Percentiles rank a stretch among this genome's conserved stretches.
Evolutionary conservation across 2,888 invertebrate genomes (phyloP).

Genomic region (Lysandra bellargus): DNA sequence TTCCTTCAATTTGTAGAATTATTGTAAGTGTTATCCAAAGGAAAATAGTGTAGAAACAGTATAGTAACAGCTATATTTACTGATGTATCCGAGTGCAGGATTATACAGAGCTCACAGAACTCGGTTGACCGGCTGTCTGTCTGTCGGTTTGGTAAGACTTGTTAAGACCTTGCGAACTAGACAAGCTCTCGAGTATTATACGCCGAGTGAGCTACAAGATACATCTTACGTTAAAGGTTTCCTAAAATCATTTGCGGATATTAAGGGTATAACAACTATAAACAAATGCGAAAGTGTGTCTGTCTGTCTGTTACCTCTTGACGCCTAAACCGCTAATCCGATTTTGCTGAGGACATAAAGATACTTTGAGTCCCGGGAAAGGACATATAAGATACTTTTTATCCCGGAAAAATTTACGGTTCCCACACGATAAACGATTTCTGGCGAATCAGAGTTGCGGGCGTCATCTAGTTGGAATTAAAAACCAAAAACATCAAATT

Average conservation of each 20-base stretch:
- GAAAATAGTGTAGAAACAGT: neutral
- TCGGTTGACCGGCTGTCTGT: neutral
- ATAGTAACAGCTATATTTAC: neutral
- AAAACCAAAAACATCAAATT: neutral
- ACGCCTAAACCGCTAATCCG: no score
- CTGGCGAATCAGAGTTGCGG: no score
- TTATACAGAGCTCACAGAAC: neutral
- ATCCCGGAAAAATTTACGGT: no score
- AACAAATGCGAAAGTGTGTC: no score
- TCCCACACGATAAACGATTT: no score
- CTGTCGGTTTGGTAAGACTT: slow-evolving; percentile 6
- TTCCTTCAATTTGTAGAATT: no score
- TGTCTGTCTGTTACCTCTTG: no score
- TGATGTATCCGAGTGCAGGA: neutral
- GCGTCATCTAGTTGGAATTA: neutral
- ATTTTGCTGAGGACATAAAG: no score
- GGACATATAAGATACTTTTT: no score
- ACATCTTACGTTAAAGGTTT: neutral
- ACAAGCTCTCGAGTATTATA: neutral
- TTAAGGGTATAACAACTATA: neutral
- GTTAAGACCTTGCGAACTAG: slow-evolving; percentile 5
- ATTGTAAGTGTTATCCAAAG: neutral
- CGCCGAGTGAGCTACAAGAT: neutral
- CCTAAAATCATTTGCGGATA: neutral
- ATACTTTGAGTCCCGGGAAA: no score